A percentile compares a stretch with the other conserved stretches of the same genome.
phyloP scores from a whole-genome alignment of 2,888 invertebrate species.

The Priapulus caudatus region DNA sequence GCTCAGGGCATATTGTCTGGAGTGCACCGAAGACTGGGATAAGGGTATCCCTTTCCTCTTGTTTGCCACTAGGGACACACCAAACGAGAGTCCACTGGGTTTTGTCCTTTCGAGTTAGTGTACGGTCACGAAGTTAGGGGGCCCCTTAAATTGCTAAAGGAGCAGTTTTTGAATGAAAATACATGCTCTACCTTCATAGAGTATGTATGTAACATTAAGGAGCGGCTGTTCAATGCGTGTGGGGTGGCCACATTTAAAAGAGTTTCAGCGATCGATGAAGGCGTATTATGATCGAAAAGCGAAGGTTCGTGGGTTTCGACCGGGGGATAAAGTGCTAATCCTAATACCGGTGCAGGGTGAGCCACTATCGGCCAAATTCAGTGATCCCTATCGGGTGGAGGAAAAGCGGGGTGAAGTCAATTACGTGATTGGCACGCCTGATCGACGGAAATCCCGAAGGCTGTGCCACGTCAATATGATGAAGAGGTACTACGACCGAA shows the following conservation, averaged over 20 bases:
- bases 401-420: not conserved
- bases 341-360: not conserved
- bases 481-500: constrained; percentile 19
- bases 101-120: constrained; percentile 20
- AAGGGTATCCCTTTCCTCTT: constrained; percentile 13
- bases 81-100: constrained; percentile 20
- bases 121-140: constrained; percentile 20
- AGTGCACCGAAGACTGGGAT: constrained; percentile 13
- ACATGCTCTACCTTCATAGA: constrained; percentile 6
- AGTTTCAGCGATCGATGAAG: constrained; percentile 15
- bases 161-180: constrained; percentile 8
- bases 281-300: too few relatives aligned
- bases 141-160: constrained; percentile 14
- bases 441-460: not conserved
- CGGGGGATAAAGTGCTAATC: too few relatives aligned
- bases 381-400: not conserved
- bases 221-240: constrained; percentile 11
- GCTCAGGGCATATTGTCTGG: constrained; percentile 13
- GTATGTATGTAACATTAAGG: constrained; percentile 12
- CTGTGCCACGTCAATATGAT: constrained; percentile 1
- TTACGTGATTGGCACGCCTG: not conserved
- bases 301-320: too few relatives aligned
- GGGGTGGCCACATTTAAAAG: constrained; percentile 17
- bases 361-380: not conserved
- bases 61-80: constrained; percentile 13